These are phyloP conservation scores for Nymphicus hollandicus DNA, from an alignment of 2,113 vertebrate genomes.

Conservation along the genomic window DNA sequence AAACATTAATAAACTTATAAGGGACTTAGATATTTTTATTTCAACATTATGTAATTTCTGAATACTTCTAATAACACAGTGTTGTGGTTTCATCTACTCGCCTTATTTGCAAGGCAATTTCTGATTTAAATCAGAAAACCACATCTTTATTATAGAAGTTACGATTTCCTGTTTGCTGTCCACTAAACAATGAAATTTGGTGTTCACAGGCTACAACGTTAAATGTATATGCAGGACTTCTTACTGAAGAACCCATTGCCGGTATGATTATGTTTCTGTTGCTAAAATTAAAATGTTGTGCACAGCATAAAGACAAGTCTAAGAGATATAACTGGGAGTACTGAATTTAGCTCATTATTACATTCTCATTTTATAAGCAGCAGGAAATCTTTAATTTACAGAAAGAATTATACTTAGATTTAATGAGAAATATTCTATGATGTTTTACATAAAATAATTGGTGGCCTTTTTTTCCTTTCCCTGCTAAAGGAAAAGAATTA, in stretches of 20 bases:
- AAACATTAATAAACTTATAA: neutral
- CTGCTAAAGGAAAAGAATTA: neutral
- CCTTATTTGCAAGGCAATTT: neutral
- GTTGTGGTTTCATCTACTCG: neutral
- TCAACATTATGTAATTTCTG: neutral
- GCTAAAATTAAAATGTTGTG: neutral
- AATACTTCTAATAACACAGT: neutral
- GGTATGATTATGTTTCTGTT: neutral
- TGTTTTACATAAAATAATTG: neutral
- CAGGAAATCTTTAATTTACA: neutral
- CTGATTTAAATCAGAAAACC: neutral
- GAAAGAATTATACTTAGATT: neutral
- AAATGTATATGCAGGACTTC: neutral
- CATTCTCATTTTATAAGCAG: neutral
- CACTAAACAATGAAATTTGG: neutral
- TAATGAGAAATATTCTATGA: neutral
- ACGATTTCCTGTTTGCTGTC: neutral
- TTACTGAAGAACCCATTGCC: neutral
- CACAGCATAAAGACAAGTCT: neutral
- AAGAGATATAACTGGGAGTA: neutral
- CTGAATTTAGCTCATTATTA: neutral
- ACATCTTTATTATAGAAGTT: neutral
- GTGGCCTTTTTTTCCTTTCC: neutral
- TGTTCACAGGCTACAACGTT: neutral
- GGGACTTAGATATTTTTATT: neutral